A percentile compares a stretch with the other conserved stretches of the same genome.
Conservation (phyloP, 2,888 invertebrate genomes). For the Patella ulyssiponensis region DNA sequence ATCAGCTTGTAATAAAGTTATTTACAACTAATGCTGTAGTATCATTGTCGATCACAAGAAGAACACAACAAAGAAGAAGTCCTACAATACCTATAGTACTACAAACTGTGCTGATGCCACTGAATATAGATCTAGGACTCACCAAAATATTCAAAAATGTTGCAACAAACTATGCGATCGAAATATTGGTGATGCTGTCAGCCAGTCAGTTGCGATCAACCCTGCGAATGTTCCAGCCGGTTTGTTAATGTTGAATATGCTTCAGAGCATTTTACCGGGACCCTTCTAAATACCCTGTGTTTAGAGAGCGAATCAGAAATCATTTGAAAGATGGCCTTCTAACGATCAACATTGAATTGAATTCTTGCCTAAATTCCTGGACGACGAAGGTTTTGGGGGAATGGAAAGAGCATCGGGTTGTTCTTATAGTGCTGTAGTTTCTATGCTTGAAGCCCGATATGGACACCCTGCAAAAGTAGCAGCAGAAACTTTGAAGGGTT, state of each 20-base stretch:
- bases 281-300: neutral
- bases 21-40: no score
- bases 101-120: no score
- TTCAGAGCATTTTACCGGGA: neutral
- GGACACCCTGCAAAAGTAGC: neutral
- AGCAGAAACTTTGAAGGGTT: neutral
- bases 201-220: no score
- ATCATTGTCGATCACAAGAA: no score
- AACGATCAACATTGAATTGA: neutral
- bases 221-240: neutral
- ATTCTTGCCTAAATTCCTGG: neutral
- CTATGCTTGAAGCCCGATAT: no score
- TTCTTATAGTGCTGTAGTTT: neutral
- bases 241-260: neutral
- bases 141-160: no score
- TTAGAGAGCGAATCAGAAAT: neutral
- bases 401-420: neutral
- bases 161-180: no score
- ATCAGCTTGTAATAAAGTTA: no score
- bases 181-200: neutral
- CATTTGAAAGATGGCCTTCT: neutral
- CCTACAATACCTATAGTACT: no score
- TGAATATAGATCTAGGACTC: no score
- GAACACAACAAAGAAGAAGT: no score
- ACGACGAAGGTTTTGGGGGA: neutral